Conservation (phyloP, 2,113 vertebrate species). For the Natator depressus region DNA sequence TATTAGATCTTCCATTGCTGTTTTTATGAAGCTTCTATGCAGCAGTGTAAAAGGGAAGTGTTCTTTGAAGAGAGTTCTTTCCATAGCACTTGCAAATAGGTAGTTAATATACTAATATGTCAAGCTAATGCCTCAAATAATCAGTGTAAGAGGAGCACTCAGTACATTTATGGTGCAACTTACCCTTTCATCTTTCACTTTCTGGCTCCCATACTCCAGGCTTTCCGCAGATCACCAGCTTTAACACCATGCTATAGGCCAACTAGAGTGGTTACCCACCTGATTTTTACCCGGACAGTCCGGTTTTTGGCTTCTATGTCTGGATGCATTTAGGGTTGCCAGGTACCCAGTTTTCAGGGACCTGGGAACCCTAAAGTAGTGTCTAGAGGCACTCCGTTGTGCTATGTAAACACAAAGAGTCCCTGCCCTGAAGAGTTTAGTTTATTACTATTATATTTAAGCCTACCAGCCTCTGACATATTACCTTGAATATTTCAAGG, state of each 20-base stretch:
- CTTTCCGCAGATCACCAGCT: neutral
- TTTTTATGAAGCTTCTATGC: neutral
- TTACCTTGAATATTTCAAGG: neutral
- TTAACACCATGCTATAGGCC: neutral
- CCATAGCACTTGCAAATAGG: neutral
- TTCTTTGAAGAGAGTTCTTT: neutral
- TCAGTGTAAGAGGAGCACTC: neutral
- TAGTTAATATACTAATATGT: neutral
- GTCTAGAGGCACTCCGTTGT: neutral
- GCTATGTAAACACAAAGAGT: neutral
- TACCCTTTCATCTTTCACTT: neutral
- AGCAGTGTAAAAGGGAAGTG: neutral
- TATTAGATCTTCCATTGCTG: neutral
- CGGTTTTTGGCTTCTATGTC: too few relatives aligned
- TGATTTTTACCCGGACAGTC: rapidly evolving
- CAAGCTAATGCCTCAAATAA: neutral
- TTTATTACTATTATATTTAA: neutral
- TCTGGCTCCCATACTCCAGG: neutral
- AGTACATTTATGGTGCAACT: neutral
- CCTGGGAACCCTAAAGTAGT: too few relatives aligned
- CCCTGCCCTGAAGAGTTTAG: neutral
- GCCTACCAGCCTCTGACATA: neutral
- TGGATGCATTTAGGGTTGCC: too few relatives aligned
- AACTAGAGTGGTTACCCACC: neutral
- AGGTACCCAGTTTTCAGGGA: too few relatives aligned